phyloP scores from a whole-genome alignment of 92 coral and sea anemone genomes.

The Phymanthus crucifer region DNA sequence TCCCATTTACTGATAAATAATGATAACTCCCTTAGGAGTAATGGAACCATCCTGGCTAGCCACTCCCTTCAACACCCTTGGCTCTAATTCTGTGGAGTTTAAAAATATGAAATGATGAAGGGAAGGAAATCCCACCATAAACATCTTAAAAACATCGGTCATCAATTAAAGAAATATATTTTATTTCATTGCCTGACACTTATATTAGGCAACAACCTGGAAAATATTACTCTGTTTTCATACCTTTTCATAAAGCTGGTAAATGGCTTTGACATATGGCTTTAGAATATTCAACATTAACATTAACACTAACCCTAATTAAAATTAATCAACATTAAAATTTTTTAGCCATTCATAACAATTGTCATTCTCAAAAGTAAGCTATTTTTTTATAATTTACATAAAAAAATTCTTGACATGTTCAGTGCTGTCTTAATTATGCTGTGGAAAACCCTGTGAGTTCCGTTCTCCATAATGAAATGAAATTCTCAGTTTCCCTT shows the following conservation, averaged over 20 bases:
- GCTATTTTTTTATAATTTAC: background rate
- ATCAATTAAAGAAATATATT: background rate
- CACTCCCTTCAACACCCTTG: too few relatives aligned
- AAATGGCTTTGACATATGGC: constrained; percentile 1
- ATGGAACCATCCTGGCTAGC: too few relatives aligned
- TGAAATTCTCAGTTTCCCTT: constrained; percentile 54
- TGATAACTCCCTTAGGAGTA: too few relatives aligned
- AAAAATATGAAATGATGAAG: too few relatives aligned
- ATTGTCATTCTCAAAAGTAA: background rate
- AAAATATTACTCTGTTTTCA: background rate
- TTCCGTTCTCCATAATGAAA: constrained; percentile 79
- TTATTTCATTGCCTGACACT: background rate
- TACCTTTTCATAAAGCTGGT: background rate
- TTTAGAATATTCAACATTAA: background rate
- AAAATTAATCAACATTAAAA: too few relatives aligned
- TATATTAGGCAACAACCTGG: background rate
- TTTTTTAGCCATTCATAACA: background rate
- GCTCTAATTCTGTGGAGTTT: too few relatives aligned
- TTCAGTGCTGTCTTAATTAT: constrained; percentile 11
- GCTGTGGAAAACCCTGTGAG: constrained; percentile 56
- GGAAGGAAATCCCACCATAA: too few relatives aligned
- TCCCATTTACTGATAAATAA: too few relatives aligned
- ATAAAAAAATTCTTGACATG: too few relatives aligned
- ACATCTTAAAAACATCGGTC: too few relatives aligned
- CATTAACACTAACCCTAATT: too few relatives aligned